These are phyloP conservation scores for Bactericera cockerelli DNA, from an alignment of 1,140 invertebrate species.

Conservation along the genomic window DNA sequence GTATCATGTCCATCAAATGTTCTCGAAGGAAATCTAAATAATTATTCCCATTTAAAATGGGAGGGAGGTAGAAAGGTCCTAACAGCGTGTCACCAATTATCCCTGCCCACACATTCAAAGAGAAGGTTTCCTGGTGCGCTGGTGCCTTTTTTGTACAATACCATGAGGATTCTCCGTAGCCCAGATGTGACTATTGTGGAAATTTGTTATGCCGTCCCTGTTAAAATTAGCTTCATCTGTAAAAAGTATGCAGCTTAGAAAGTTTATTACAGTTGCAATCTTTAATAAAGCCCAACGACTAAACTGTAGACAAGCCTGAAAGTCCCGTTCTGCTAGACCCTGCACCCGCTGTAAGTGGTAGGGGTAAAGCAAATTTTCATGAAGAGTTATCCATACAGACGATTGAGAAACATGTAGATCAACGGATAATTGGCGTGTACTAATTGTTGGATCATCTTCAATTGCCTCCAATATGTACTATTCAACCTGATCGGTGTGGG, in stretches of 20 bases:
- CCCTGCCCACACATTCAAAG: slow-evolving; percentile 27
- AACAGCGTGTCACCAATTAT: slow-evolving; percentile 21
- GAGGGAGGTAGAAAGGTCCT: neutral
- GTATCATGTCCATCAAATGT: slow-evolving; percentile 8
- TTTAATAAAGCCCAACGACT: neutral
- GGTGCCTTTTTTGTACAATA: slow-evolving; percentile 22
- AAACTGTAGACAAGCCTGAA: slow-evolving; percentile 23
- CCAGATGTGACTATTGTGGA: slow-evolving; percentile 30
- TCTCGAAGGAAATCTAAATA: slow-evolving; percentile 2
- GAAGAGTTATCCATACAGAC: neutral
- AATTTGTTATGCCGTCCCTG: slow-evolving; percentile 26
- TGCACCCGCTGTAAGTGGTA: slow-evolving; percentile 3
- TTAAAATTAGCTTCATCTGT: slow-evolving; percentile 27
- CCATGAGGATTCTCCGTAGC: slow-evolving; percentile 28
- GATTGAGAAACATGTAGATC: neutral
- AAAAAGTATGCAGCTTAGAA: slow-evolving; percentile 20
- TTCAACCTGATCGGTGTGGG: neutral
- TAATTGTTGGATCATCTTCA: slow-evolving; percentile 2
- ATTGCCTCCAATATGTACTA: neutral
- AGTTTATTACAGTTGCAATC: neutral
- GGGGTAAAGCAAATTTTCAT: neutral
- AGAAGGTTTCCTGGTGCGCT: slow-evolving; percentile 28
- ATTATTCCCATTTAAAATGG: slow-evolving; percentile 8
- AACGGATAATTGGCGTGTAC: neutral
- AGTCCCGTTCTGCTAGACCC: neutral